These are phyloP conservation scores for Acronicta aceris DNA, from an alignment of 2,888 invertebrate genomes.

Conservation along the genomic window DNA sequence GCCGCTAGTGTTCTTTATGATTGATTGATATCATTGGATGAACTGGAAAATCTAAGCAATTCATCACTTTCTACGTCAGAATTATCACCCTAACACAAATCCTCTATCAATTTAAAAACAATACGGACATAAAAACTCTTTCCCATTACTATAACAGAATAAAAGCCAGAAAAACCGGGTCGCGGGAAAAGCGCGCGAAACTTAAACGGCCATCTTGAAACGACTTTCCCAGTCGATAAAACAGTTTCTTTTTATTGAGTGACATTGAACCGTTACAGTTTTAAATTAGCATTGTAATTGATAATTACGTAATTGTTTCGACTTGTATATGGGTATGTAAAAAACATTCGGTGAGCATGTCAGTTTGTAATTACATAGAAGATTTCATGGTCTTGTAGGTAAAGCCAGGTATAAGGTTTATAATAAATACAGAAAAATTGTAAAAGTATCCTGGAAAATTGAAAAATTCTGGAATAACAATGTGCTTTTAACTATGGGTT, in stretches of 20 bases:
- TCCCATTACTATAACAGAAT: constrained; percentile 54
- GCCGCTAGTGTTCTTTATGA: no score
- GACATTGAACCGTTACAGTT: constrained; percentile 46
- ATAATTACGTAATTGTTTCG: constrained; percentile 37
- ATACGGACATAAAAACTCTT: constrained; percentile 40
- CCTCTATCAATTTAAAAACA: constrained; percentile 42
- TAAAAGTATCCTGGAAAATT: no score
- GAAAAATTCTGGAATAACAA: no score
- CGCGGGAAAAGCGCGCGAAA: constrained; percentile 65
- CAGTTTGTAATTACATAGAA: no score
- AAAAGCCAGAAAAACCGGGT: constrained; percentile 57
- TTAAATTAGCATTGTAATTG: constrained; percentile 39
- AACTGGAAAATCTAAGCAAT: constrained; percentile 17
- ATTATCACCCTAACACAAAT: constrained; percentile 15
- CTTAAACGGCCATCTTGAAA: constrained; percentile 54
- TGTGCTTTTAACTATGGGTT: no score
- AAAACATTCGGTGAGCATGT: background rate
- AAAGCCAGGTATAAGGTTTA: no score
- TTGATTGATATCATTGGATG: background rate
- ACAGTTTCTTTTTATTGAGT: constrained; percentile 38
- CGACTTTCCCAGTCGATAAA: constrained; percentile 64
- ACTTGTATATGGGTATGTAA: constrained; percentile 27
- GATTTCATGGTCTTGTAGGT: no score
- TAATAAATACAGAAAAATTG: no score
- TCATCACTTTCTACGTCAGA: constrained; percentile 42